Evolutionary conservation across 1,140 invertebrate genomes (phyloP), one percentile per base, ranked within the genome.

Genomic region (Drosophila dunni): DNA sequence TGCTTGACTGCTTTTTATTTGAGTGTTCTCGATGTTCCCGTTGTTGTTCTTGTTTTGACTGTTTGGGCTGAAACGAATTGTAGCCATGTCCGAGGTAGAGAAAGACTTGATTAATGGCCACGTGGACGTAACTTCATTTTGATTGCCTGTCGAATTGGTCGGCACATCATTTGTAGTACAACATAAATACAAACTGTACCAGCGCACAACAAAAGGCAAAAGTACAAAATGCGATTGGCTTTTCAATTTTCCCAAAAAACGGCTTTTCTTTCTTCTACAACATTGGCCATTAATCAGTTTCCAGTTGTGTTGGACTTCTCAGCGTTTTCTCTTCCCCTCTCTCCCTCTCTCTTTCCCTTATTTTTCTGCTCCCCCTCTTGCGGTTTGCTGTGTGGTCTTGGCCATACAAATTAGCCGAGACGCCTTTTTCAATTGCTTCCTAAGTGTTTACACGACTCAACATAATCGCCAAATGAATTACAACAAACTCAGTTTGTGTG

Each of bases 121-220:
- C 48, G 54, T 50, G 82, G 75, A 86, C 75, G 83, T 88, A 82
- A 79, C 83, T 86, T 82, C 83, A 77, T 88, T 86, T 88, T 86
- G 82, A 86, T 86, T 82, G 79, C 83, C 79, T 86, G 78, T 77
- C 62, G 75, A 84, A 72, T 75, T 76, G 82, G 65, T 56, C 70
- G 75, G 46, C 82, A 86, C 82, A 86, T 88, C 72, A 75, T 75
- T 70, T 70, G 66, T 75, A 68, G 48, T 68, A 68, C 65, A 71
- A 61, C 24, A 64, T 24, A 54, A 64, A 53, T 42, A 64, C 50
- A 53, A 51, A 66, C 63, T 53, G 42, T 7, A 29, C 69, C 36
- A 62, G 51, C 24, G 63, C 72, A 58, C 38, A 69, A 33, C 29
- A 73, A 56, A 42, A 48, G 54, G 44, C 46, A 45, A 58, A 58